Base-by-base conservation (phyloP, 2,113 vertebrate species). In the Corythornis vintsioides region DNA sequence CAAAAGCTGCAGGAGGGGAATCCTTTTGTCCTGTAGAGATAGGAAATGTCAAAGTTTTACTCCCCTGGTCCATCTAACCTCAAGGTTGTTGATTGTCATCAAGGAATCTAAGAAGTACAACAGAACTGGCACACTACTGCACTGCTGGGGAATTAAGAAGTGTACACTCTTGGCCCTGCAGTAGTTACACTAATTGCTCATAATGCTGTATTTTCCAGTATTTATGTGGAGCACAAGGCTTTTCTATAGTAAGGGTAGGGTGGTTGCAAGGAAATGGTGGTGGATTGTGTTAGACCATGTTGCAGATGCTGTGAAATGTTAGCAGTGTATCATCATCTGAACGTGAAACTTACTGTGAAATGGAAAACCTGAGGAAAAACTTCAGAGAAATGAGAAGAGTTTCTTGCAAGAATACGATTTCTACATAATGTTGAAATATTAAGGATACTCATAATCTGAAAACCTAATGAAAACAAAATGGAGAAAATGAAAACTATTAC, bases 11-110 rank as follows among this genome's bases (percentile, higher is more conserved):
- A 31, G 84, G 47, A 71, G 40, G 50, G 56, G 48, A 78, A 47
- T 56, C 69, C 43, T 13, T 8, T 29, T 45, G 33, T 82, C 78
- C 75, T 25, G 40, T 2, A 7, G 65, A 77, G 42, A 13, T 3
- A 10, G 0, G n/a, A 50, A 40, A 57, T 9, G 13, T 1, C 20
- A 22, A 9, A 33, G 31, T 19, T 48, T 28, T 7, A 3, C 42
- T 80, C 42, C 61, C 55, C n/a, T 40, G 25, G 16, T n/a, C 67
- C 0, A 11, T 45, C 73, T 56, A 96, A 83, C 61, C 8, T 1
- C 74, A 86, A 94, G 91, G 82, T 50, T 89, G 72, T 52, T 26
- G 22, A 31, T 21, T 74, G 52, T 75, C 57, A 17, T 47, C 38
- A 21, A 78, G 55, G 25, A 75, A 31, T 43, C 45, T 85, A 13